Base-by-base conservation (phyloP, 2,113 vertebrate genomes). In the Acanthochromis polyacanthus region DNA sequence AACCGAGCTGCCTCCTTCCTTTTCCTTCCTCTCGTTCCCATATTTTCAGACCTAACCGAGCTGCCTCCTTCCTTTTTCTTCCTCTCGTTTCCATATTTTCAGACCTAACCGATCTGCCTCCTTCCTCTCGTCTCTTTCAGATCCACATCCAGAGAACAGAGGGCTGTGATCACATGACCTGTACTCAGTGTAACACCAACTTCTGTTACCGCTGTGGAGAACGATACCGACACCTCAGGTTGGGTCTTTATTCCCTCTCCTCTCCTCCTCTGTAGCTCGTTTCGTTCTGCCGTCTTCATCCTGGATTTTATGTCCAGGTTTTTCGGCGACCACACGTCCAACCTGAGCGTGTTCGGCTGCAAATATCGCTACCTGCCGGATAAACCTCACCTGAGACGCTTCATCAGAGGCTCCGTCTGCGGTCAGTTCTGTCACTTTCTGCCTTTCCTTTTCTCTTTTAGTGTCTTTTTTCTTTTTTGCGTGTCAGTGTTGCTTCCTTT, bases 341-440 rank as follows among this genome's bases (percentile, higher is more conserved):
- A 99, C 95, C 96, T 99, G 92, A 99, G 98, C 82, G 96, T 99
- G 94, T 99, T 99, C 92, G 98, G 98, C 94, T 99, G 98, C 96
- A 99, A 97, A 95, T 99, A 96, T 83, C 97, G 97, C 93, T 99
- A 99, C 94, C 96, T 99, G 89, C 98, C 98, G 0, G 96, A 99
- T 84, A 97, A 96, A 95, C 98, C 98, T 81, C 97, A 99, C 80
- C 92, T 99, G 86, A 96, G 98, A 81, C 96, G 98, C 91, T 91
- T 99, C 76, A 95, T 99, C 72, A 93, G 98, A 92, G 98, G 98
- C 48, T 99, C 98, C 50, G 96, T 99, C 84, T 99, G 97, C 93
- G 97, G 98, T 99, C 80, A 96, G 98, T 87, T 16, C 38, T 78
- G 45, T 63, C 25, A 25, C 14, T 73, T 15, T 60, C 40, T 15